Conservation (phyloP, 2,888 invertebrate genomes). For the Rhorus exstirpatorius region DNA sequence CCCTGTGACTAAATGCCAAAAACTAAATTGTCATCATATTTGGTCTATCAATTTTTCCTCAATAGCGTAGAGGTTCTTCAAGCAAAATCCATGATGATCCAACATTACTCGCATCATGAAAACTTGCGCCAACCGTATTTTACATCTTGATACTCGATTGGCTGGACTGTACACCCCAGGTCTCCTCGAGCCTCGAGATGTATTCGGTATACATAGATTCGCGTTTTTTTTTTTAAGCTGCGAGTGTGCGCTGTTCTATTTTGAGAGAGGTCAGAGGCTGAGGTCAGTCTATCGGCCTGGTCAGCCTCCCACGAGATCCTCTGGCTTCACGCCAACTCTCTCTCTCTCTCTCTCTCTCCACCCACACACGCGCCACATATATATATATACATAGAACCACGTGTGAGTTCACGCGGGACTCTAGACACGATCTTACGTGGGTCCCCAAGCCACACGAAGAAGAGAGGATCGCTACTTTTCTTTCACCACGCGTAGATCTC, state of each 20-base stretch:
- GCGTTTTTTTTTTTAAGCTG: conserved; percentile 34
- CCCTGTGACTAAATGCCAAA: too few species aligned
- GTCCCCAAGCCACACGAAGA: conserved; percentile 25
- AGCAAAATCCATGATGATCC: too few species aligned
- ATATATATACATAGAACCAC: conserved; percentile 45
- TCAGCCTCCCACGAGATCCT: conserved; percentile 84
- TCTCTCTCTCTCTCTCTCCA: conserved; percentile 43
- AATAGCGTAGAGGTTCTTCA: too few species aligned
- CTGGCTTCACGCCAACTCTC: conserved; percentile 81
- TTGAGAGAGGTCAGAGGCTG: conserved; percentile 86
- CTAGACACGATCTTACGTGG: conserved; percentile 47
- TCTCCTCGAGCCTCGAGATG: conserved; percentile 23
- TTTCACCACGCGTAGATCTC: conserved; percentile 39
- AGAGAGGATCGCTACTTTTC: conserved; percentile 46
- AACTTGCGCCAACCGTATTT: background rate
- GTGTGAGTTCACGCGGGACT: conserved; percentile 52
- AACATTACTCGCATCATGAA: background rate
- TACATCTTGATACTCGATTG: background rate
- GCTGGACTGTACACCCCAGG: conserved; percentile 13
- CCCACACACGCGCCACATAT: conserved; percentile 69
- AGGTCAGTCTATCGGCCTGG: conserved; percentile 85
- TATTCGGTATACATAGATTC: conserved; percentile 16
- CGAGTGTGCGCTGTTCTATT: conserved; percentile 77
- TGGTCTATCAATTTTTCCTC: too few species aligned
- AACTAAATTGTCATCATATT: too few species aligned